These are phyloP conservation scores for Atta colombica DNA, from an alignment of 1,140 invertebrate species.

Conservation along the genomic window DNA sequence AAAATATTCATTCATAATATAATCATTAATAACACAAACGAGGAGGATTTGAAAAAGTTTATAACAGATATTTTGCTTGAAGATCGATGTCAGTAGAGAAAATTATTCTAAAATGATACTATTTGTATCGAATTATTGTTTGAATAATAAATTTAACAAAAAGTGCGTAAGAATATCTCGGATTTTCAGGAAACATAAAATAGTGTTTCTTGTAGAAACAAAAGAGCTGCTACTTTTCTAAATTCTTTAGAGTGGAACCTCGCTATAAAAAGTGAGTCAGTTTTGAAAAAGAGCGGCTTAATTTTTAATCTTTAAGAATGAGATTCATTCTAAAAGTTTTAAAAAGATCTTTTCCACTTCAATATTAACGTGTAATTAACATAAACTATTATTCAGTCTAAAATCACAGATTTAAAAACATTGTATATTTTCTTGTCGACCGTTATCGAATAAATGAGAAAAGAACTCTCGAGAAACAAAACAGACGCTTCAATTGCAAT, in stretches of 20 bases:
- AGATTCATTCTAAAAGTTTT: too few relatives aligned
- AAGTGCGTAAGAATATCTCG: background rate
- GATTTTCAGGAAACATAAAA: background rate
- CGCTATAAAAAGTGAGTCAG: too few relatives aligned
- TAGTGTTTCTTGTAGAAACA: too few relatives aligned
- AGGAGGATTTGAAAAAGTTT: background rate
- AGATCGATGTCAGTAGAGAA: background rate
- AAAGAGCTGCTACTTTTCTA: too few relatives aligned
- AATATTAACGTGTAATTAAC: background rate
- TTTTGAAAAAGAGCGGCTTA: too few relatives aligned
- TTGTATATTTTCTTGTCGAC: background rate
- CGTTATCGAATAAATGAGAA: background rate
- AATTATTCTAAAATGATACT: background rate
- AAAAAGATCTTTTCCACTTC: too few relatives aligned
- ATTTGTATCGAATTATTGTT: background rate
- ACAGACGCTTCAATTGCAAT: background rate
- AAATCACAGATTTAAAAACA: slow-evolving; percentile 5
- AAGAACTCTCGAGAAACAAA: background rate
- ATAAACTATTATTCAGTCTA: background rate
- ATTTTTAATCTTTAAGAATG: too few relatives aligned
- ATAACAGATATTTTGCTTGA: background rate
- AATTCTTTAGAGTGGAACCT: too few relatives aligned
- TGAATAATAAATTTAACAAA: background rate
- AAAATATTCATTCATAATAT: background rate
- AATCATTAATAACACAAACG: background rate